A percentile compares a stretch with the other conserved stretches of the same genome.
Conservation (phyloP, 2,888 invertebrate genomes). For the Tetropium fuscum region DNA sequence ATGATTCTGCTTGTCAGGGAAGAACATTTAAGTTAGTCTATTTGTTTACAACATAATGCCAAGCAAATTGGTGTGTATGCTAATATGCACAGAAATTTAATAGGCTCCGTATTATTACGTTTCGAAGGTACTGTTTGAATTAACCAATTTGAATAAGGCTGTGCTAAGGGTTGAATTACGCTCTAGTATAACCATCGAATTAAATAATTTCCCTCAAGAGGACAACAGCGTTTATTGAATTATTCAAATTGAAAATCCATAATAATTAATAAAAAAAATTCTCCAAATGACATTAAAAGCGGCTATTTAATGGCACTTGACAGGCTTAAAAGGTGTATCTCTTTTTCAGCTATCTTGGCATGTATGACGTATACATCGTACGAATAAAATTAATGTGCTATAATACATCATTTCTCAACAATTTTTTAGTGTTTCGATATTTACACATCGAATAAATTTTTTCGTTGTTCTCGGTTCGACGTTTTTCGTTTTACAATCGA, state of each 20-base stretch:
- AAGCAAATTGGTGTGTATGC: constrained; percentile 60
- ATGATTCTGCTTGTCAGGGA: constrained; percentile 15
- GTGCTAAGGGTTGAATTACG: constrained; percentile 24
- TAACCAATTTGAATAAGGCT: constrained; percentile 55
- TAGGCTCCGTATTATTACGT: constrained; percentile 62
- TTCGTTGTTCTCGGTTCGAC: no score
- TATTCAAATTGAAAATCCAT: constrained; percentile 17
- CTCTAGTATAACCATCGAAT: constrained; percentile 10
- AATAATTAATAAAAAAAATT: not conserved
- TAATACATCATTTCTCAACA: no score
- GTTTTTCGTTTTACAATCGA: no score
- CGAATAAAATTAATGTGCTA: no score
- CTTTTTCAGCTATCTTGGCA: no score
- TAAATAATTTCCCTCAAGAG: constrained; percentile 14
- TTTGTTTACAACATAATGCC: constrained; percentile 51
- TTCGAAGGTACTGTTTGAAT: constrained; percentile 59
- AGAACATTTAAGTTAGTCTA: constrained; percentile 32
- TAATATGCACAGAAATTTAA: constrained; percentile 60
- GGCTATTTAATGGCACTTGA: no score
- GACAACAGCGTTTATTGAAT: constrained; percentile 8
- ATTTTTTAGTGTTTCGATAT: no score
- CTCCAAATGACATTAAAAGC: no score
- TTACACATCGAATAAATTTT: no score
- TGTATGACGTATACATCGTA: no score
- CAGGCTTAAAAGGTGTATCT: no score